These are phyloP conservation scores for Acropora tenuis DNA, from an alignment of 64 coral and sea anemone genomes.

Conservation along the genomic window DNA sequence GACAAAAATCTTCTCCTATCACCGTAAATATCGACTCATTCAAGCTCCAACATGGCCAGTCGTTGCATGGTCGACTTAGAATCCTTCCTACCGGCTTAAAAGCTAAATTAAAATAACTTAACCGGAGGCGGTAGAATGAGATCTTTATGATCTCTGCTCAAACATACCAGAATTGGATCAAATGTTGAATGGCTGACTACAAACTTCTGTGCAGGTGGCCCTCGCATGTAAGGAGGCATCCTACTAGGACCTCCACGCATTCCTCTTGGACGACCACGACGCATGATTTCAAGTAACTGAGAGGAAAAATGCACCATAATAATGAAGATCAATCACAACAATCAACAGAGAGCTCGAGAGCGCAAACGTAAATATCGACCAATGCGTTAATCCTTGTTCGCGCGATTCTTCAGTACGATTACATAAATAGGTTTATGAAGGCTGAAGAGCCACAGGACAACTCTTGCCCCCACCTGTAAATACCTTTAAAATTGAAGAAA, in stretches of 20 bases:
- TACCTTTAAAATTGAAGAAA: conserved; percentile 13
- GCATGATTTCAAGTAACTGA: conserved; percentile 10
- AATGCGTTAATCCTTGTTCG: neutral
- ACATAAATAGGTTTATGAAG: neutral
- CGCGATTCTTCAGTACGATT: neutral
- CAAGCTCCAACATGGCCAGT: no score
- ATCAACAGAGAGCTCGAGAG: no score
- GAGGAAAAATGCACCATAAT: neutral
- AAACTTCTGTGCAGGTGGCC: conserved; percentile 87
- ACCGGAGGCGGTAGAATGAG: no score
- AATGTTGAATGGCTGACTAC: conserved; percentile 95
- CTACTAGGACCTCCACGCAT: conserved; percentile 82
- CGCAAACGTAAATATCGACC: neutral
- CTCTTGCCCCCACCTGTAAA: neutral
- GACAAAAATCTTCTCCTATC: no score
- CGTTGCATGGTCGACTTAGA: no score
- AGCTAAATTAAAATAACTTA: no score
- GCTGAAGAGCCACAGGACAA: neutral
- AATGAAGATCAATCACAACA: neutral
- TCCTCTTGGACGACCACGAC: conserved; percentile 52
- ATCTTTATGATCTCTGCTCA: neutral
- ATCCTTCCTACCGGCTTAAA: no score
- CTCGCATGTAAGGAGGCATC: conserved; percentile 80
- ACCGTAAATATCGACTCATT: no score
- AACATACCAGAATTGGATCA: conserved; percentile 79